These are phyloP conservation scores for Mylabris sibirica DNA, from an alignment of 2,888 invertebrate genomes.

Conservation along the genomic window DNA sequence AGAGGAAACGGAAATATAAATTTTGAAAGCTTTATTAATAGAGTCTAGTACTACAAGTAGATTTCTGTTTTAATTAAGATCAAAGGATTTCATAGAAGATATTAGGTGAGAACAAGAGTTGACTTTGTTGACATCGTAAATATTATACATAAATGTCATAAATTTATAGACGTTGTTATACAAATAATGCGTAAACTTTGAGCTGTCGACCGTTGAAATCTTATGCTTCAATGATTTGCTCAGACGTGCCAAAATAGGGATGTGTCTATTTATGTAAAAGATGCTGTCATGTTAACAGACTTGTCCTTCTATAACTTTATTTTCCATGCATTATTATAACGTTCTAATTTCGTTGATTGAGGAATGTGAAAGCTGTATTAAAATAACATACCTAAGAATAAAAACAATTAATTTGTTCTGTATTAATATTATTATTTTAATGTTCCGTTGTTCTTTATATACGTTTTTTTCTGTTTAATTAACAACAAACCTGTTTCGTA, in stretches of 20 bases:
- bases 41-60: not conserved
- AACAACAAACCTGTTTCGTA: constrained; percentile 15
- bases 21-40: not conserved
- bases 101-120: constrained; percentile 13
- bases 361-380: constrained; percentile 17
- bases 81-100: constrained; percentile 13
- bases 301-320: not conserved
- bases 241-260: constrained; percentile 28
- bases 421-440: not conserved
- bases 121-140: constrained; percentile 16
- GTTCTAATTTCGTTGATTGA: constrained; percentile 16
- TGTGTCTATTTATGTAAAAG: constrained; percentile 15
- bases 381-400: too few relatives aligned
- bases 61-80: constrained; percentile 14
- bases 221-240: constrained; percentile 29
- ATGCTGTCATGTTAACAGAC: constrained; percentile 6
- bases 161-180: constrained; percentile 26
- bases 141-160: constrained; percentile 16
- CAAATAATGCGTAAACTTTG: constrained; percentile 33
- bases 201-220: constrained; percentile 32
- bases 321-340: constrained; percentile 19
- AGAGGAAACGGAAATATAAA: not conserved
- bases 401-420: constrained; percentile 7
- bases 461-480: not conserved
- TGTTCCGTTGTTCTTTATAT: too few relatives aligned